These are phyloP conservation scores for Drosophila malerkotliana DNA, from an alignment of 1,140 invertebrate species.

Conservation along the genomic window DNA sequence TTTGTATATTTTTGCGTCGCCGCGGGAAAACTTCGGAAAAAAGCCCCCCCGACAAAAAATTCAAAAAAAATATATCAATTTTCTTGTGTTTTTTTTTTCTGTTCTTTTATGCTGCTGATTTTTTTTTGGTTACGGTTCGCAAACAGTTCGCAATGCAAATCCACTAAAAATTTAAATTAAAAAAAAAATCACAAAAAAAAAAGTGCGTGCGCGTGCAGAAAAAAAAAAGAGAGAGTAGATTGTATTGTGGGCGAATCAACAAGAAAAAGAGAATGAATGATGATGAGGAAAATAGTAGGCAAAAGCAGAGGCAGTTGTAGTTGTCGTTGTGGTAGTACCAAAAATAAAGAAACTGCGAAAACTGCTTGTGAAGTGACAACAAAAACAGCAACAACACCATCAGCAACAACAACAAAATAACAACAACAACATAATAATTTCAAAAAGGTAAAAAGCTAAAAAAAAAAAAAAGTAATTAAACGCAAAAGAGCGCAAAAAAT, in stretches of 20 bases:
- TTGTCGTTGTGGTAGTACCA: slow-evolving; percentile 48
- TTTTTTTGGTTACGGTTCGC: slow-evolving; percentile 23
- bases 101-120: slow-evolving; percentile 5
- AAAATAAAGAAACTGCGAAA: slow-evolving; percentile 54
- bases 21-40: slow-evolving; percentile 11
- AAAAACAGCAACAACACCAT: slow-evolving; percentile 17
- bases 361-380: slow-evolving; percentile 63
- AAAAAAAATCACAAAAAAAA: slow-evolving; percentile 10
- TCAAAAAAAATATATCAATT: slow-evolving; percentile 7
- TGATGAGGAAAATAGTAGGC: slow-evolving; percentile 56
- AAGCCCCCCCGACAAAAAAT: slow-evolving; percentile 2
- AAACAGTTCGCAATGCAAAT: slow-evolving; percentile 9
- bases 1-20: slow-evolving; percentile 25
- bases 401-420: slow-evolving; percentile 20
- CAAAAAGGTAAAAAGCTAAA: slow-evolving; percentile 20
- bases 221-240: slow-evolving; percentile 10
- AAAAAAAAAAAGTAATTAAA: slow-evolving; percentile 1
- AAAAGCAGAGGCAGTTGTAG: slow-evolving; percentile 49
- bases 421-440: slow-evolving; percentile 23
- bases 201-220: slow-evolving; percentile 39
- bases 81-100: slow-evolving; percentile 41
- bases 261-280: slow-evolving; percentile 57
- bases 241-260: slow-evolving; percentile 52
- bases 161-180: slow-evolving; percentile 5
- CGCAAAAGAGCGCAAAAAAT: slow-evolving; percentile 34